A percentile compares a stretch with the other conserved stretches of the same genome.
phyloP scores from a whole-genome alignment of 2,113 vertebrate genomes.

The Pseudorasbora parva region DNA sequence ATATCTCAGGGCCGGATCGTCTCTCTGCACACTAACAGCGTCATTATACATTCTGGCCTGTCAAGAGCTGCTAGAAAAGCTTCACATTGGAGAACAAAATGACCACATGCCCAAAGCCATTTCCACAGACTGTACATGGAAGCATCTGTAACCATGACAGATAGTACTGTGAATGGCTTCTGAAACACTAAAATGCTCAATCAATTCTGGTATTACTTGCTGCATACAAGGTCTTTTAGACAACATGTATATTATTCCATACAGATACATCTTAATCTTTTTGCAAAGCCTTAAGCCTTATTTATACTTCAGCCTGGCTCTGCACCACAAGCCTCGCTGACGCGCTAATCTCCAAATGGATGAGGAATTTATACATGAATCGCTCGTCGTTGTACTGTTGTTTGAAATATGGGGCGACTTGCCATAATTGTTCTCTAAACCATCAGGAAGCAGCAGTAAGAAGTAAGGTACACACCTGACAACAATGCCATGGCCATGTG shows the following conservation, averaged over 20 bases:
- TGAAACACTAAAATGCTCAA: not conserved
- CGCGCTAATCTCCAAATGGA: too few species aligned
- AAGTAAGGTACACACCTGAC: too few species aligned
- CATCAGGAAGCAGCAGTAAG: too few species aligned
- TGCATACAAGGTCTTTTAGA: not conserved
- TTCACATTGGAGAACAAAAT: conserved; percentile 15
- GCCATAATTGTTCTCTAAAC: too few species aligned
- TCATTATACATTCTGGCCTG: conserved; percentile 29
- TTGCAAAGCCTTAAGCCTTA: not conserved
- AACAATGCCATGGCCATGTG: too few species aligned
- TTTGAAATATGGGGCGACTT: too few species aligned
- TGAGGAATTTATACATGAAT: too few species aligned
- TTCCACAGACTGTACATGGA: conserved; percentile 16
- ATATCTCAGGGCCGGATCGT: not conserved
- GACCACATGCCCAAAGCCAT: conserved; percentile 32
- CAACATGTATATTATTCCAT: not conserved
- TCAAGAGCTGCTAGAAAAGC: conserved; percentile 42
- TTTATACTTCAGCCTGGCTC: too few species aligned
- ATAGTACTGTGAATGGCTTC: not conserved
- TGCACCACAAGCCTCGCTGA: too few species aligned
- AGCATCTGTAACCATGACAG: conserved; percentile 6
- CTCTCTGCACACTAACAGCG: conserved; percentile 20
- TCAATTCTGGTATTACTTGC: not conserved
- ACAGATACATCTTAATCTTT: not conserved
- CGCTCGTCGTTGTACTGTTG: too few species aligned